Evolutionary conservation across 2,888 invertebrate species (phyloP).

Genomic region (Argyra leucocephala): DNA sequence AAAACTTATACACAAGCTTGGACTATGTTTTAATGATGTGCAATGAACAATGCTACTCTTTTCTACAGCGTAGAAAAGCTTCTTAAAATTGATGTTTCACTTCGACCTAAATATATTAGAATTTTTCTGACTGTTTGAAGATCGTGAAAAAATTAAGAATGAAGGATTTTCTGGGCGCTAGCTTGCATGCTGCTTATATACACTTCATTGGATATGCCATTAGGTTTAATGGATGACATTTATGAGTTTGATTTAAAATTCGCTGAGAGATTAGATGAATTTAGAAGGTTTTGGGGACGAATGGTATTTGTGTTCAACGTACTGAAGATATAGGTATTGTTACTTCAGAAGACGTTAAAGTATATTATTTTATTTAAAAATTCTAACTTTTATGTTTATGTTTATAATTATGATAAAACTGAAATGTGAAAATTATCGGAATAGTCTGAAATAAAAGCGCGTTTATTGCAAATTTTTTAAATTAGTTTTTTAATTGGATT

Average conservation of each 20-base stretch:
- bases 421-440: too few relatives aligned
- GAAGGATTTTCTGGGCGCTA: slow-evolving; percentile 92
- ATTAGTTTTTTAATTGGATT: too few relatives aligned
- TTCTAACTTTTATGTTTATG: too few relatives aligned
- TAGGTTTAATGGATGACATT: slow-evolving; percentile 95
- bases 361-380: slow-evolving; percentile 93
- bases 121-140: slow-evolving; percentile 99
- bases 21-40: slow-evolving; percentile 99
- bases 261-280: slow-evolving; percentile 85
- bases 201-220: slow-evolving; percentile 68
- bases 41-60: slow-evolving; percentile 92
- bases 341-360: slow-evolving; percentile 84
- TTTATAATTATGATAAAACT: too few relatives aligned
- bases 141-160: slow-evolving; percentile 96
- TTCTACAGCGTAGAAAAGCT: slow-evolving; percentile 96
- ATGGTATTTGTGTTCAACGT: slow-evolving; percentile 88
- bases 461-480: too few relatives aligned
- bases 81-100: slow-evolving; percentile 86
- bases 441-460: too few relatives aligned
- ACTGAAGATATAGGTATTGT: slow-evolving; percentile 86
- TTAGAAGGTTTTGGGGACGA: slow-evolving; percentile 86
- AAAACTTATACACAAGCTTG: slow-evolving; percentile 96
- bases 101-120: slow-evolving; percentile 90
- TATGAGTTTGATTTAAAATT: slow-evolving; percentile 84
- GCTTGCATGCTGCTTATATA: slow-evolving; percentile 98